phyloP scores from a whole-genome alignment of 2,797 vertebrate species.

The Hippocampus kuda region DNA sequence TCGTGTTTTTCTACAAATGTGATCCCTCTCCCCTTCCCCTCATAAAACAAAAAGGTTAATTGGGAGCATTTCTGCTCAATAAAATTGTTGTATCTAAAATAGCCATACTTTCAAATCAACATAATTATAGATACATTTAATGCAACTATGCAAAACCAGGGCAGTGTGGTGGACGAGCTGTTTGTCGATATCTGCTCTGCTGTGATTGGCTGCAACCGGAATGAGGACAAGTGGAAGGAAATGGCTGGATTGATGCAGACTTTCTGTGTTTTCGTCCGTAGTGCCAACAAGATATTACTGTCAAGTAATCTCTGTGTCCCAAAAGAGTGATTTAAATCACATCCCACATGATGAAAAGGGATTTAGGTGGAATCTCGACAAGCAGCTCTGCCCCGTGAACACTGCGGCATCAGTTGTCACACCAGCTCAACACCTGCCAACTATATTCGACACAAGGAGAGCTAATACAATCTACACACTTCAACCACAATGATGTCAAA shows the following conservation, averaged over 20 bases:
- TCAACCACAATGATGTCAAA: not conserved
- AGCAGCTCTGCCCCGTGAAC: not conserved
- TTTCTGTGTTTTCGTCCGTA: not conserved
- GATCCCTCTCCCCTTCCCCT: too few species aligned
- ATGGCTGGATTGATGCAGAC: not conserved
- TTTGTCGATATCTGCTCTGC: too few species aligned
- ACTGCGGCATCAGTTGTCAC: not conserved
- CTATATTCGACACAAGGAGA: not conserved
- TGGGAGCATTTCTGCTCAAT: too few species aligned
- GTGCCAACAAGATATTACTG: not conserved
- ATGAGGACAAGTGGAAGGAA: not conserved
- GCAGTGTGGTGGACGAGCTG: too few species aligned
- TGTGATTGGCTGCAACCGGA: not conserved
- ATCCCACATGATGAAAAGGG: not conserved
- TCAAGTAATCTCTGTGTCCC: not conserved
- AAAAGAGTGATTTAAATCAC: slow-evolving; percentile 1
- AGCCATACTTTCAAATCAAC: too few species aligned
- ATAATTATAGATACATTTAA: too few species aligned
- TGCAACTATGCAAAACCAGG: too few species aligned
- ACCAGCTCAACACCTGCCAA: slow-evolving; percentile 3
- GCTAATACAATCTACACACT: not conserved
- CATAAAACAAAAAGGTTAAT: too few species aligned
- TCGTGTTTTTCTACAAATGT: not conserved
- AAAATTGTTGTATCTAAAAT: too few species aligned
- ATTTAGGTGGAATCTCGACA: not conserved